These are phyloP conservation scores for Phylloscopus trochilus DNA, from an alignment of 2,113 vertebrate genomes.

Conservation along the genomic window DNA sequence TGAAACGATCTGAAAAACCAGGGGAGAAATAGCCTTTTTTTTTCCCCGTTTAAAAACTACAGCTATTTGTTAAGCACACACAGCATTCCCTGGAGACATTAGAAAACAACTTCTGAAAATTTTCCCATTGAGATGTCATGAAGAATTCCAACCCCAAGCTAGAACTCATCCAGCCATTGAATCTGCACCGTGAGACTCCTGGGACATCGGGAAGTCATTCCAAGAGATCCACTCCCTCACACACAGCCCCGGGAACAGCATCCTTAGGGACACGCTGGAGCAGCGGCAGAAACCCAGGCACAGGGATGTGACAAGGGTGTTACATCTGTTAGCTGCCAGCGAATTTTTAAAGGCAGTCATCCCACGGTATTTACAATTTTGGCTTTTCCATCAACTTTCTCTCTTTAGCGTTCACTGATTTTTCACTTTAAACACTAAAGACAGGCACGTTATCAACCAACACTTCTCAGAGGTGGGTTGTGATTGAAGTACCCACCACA, in stretches of 20 bases:
- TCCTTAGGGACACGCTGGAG: not conserved
- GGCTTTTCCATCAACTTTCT: not conserved
- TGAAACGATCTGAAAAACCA: not conserved
- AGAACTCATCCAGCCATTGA: not conserved
- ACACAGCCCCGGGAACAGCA: not conserved
- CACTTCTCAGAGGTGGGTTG: not conserved
- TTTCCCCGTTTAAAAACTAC: not conserved
- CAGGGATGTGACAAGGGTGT: fast-evolving
- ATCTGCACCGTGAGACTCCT: not conserved
- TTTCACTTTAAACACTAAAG: not conserved
- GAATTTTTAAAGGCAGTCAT: not conserved
- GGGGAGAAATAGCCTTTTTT: fast-evolving
- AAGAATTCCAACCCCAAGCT: not conserved
- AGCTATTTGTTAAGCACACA: not conserved
- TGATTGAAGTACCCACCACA: not conserved
- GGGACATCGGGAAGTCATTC: not conserved
- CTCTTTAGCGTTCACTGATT: not conserved
- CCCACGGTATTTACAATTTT: not conserved
- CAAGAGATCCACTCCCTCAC: not conserved
- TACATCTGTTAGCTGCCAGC: fast-evolving
- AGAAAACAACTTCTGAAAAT: not conserved
- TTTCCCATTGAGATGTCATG: not conserved
- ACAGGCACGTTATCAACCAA: not conserved
- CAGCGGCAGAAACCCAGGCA: not conserved
- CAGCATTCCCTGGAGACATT: not conserved